Evolutionary conservation across 2,888 invertebrate species (phyloP).

Genomic region (Mythimna ferrago): DNA sequence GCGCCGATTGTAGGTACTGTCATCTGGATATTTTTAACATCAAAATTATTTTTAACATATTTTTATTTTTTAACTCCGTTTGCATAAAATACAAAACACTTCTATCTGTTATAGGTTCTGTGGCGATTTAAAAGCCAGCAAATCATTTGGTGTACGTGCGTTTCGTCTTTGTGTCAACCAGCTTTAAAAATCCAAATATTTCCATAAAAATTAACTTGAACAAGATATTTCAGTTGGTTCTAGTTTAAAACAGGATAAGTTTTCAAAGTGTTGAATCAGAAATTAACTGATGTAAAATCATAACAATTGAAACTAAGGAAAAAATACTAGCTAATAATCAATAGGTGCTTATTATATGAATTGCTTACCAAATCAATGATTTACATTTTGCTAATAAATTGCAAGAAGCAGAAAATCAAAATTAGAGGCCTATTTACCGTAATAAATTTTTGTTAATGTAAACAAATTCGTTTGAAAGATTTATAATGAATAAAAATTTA

Average conservation of each 20-base stretch:
- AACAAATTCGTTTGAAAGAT: conserved; percentile 32
- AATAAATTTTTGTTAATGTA: conserved; percentile 22
- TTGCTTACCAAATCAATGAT: neutral
- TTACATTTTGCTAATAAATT: conserved; percentile 16
- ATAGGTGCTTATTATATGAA: neutral
- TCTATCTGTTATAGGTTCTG: conserved; percentile 14
- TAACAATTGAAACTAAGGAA: neutral
- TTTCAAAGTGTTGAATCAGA: neutral
- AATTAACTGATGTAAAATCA: neutral
- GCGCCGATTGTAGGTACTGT: conserved; percentile 8
- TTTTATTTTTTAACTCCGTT: conserved; percentile 9
- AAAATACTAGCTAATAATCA: neutral
- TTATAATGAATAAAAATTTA: conserved; percentile 47
- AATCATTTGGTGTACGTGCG: neutral
- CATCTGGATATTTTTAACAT: conserved; percentile 14
- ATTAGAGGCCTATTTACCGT: conserved; percentile 16
- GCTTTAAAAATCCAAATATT: conserved; percentile 18
- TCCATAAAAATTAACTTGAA: neutral
- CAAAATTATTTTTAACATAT: neutral
- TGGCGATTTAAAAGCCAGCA: conserved; percentile 6
- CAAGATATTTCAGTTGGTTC: neutral
- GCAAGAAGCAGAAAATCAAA: conserved; percentile 5
- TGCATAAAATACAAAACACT: neutral
- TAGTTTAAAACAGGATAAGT: neutral
- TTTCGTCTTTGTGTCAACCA: neutral